phyloP scores from a whole-genome alignment of 2,888 invertebrate species.

The Priocnemis perturbator region DNA sequence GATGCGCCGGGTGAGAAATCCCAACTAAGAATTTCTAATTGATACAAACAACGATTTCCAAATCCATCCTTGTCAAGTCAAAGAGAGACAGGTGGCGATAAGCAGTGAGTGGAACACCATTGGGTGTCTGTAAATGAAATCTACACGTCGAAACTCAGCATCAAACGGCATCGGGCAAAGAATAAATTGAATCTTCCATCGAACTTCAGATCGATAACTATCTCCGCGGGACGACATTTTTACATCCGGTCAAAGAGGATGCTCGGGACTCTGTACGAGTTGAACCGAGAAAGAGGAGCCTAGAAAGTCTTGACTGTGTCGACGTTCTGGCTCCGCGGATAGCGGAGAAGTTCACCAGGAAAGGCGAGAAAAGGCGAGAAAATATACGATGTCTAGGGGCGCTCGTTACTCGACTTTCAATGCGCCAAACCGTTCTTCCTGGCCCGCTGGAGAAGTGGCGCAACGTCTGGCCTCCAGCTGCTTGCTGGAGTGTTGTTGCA shows the following conservation, averaged over 20 bases:
- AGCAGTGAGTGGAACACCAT: too few species aligned
- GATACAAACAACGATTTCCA: too few species aligned
- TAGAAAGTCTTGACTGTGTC: constrained; percentile 1
- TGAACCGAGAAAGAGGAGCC: background rate
- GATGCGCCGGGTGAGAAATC: background rate
- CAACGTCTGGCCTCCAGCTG: constrained; percentile 48
- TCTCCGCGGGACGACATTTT: too few species aligned
- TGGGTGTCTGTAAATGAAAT: too few species aligned
- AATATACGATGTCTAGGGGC: constrained; percentile 38
- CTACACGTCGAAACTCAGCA: too few species aligned
- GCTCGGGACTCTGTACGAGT: too few species aligned
- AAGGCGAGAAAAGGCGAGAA: background rate
- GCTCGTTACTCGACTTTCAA: constrained; percentile 55
- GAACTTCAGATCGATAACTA: too few species aligned
- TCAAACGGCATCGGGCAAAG: too few species aligned
- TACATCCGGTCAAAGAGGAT: too few species aligned
- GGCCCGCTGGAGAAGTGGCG: constrained; percentile 37
- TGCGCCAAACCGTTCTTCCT: constrained; percentile 39
- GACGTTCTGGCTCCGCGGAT: background rate
- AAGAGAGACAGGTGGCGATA: too few species aligned
- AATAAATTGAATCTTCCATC: too few species aligned
- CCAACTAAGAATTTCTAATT: background rate
- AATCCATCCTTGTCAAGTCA: too few species aligned
- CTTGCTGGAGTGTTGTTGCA: constrained; percentile 53
- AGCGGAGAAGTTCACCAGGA: background rate